Conservation (phyloP, 2,797 vertebrate species). For the Lepilemur septentrionalis region DNA sequence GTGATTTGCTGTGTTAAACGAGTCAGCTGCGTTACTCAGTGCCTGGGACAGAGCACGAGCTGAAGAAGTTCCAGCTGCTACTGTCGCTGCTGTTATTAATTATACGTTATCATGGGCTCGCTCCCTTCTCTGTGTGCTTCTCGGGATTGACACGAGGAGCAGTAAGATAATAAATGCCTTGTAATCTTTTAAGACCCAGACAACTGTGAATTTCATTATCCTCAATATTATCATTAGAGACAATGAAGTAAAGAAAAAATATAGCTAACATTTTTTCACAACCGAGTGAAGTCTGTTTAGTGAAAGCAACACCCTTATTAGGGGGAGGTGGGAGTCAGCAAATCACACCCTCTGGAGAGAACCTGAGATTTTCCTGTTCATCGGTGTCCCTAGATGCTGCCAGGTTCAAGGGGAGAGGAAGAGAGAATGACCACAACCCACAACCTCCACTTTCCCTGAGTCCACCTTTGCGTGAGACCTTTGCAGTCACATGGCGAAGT, state of each 20-base stretch:
- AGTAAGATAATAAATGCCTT: background rate
- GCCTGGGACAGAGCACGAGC: background rate
- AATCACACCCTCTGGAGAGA: background rate
- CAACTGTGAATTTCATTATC: background rate
- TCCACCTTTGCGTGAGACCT: background rate
- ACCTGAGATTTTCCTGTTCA: background rate
- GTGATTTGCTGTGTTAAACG: background rate
- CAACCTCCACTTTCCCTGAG: background rate
- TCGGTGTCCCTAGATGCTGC: background rate
- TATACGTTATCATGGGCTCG: rapidly evolving
- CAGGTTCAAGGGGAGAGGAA: background rate
- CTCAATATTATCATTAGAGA: background rate
- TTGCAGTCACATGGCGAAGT: background rate
- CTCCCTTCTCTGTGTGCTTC: background rate
- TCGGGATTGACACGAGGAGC: background rate
- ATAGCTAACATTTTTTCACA: background rate
- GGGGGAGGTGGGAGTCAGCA: too few species aligned
- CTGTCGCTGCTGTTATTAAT: background rate
- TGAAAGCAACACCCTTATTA: background rate
- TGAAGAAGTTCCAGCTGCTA: rapidly evolving
- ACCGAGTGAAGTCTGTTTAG: background rate
- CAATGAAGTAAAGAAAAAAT: background rate
- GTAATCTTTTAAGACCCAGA: background rate
- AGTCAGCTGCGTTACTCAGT: background rate
- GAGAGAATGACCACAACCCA: background rate